Conservation (phyloP, 1,140 invertebrate species). For the Aphidius gifuensis region DNA sequence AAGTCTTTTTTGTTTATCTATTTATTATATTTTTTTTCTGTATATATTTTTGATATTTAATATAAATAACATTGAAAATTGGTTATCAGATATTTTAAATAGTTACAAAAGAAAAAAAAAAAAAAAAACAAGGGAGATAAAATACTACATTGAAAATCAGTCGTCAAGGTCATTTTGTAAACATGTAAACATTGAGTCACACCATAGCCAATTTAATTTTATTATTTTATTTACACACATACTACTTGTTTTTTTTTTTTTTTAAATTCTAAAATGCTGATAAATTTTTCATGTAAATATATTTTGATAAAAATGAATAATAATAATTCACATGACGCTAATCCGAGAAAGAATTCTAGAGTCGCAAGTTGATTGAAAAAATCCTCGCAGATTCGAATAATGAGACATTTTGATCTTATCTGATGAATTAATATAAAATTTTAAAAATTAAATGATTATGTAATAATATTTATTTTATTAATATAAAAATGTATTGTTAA, state of each 20-base stretch:
- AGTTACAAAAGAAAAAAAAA: too few relatives aligned
- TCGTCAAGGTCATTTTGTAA: too few relatives aligned
- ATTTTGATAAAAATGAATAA: conserved; percentile 7
- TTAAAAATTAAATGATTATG: background rate
- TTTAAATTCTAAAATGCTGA: background rate
- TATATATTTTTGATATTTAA: too few relatives aligned
- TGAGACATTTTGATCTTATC: conserved; percentile 55
- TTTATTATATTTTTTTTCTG: too few relatives aligned
- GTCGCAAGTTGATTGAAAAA: conserved; percentile 45
- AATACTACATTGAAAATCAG: too few relatives aligned
- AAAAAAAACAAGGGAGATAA: too few relatives aligned
- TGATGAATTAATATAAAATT: conserved; percentile 33
- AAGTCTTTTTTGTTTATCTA: conserved; percentile 20
- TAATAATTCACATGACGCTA: conserved; percentile 36
- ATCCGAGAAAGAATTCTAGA: conserved; percentile 51
- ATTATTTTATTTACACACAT: background rate
- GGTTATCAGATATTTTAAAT: conserved; percentile 1
- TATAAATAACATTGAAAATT: background rate
- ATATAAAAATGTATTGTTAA: too few relatives aligned
- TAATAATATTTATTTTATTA: background rate
- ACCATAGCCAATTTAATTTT: too few relatives aligned
- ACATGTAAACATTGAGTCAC: too few relatives aligned
- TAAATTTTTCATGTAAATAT: conserved; percentile 5
- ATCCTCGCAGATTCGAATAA: conserved; percentile 47
- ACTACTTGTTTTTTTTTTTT: conserved; percentile 12